Evolutionary conservation across 2,888 invertebrate genomes (phyloP), one percentile per base, ranked within the genome.

Genomic region (Hirtodrosophila alboralis): DNA sequence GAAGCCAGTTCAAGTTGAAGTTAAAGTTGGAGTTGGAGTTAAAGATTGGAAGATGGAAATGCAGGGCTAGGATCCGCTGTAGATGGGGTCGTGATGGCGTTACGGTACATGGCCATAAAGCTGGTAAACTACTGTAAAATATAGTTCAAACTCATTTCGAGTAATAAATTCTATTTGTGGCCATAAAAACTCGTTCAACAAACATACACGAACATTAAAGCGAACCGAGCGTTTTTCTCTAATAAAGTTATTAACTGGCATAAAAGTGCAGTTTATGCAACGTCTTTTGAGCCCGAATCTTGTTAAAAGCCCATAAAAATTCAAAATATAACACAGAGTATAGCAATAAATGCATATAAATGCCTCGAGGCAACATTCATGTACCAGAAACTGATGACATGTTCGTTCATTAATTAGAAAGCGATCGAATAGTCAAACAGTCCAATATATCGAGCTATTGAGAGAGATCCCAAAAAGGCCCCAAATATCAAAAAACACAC

Each of bases 351-450:
- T 72, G 78, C 80, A 72, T 76, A 85, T 83, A 76, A 75, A 79
- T 79, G 74, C 64, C 60, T 31, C 33, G 43, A 54, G 51, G 47
- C 45, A 37, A 41, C 62, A 62, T 52, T 37, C 41, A 31, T 76
- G 65, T 80, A 58, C 58, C 53, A 43, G 30, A 53, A 33, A n/a
- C 59, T 60, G 80, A 69, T 66, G 85, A 81, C 75, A 78, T 75
- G 85, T 71, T 76, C 80, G 77, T 73, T 80, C 79, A 85, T 79
- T 79, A 79, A 85, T 79, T 85, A 79, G 79, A 79, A 79, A 85
- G 86, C 84, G 59, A 62, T 60, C 60, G 51, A 16, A 38, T 41
- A 28, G 8, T 21, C 28, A 33, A 23, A 3, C 16, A 27, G 7
- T 14, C 8, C 28, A 23, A 10, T n/a, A 47, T 8, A 7, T 23